These are phyloP conservation scores for Habrosyne pyritoides DNA, from an alignment of 2,888 invertebrate species.

Conservation along the genomic window DNA sequence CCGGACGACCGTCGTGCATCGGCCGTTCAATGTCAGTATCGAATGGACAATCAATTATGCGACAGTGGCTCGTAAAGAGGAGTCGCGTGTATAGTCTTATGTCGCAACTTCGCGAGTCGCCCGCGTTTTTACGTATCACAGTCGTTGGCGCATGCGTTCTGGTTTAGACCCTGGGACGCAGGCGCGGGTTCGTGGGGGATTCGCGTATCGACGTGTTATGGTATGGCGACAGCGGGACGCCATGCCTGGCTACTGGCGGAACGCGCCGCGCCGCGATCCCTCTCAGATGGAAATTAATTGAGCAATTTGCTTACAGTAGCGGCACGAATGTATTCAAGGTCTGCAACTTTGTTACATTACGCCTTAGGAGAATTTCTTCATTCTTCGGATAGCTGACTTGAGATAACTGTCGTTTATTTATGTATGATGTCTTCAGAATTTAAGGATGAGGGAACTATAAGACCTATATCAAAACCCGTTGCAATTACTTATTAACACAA, in stretches of 20 bases:
- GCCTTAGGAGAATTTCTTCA: neutral
- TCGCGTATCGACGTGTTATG: slow-evolving; percentile 56
- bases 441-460: no score
- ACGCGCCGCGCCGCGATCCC: slow-evolving; percentile 28
- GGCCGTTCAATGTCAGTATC: slow-evolving; percentile 79
- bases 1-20: slow-evolving; percentile 63
- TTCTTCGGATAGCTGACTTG: neutral
- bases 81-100: slow-evolving; percentile 46
- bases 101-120: slow-evolving; percentile 58
- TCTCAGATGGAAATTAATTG: slow-evolving; percentile 46
- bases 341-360: slow-evolving; percentile 21
- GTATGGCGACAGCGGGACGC: slow-evolving; percentile 64
- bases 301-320: slow-evolving; percentile 40
- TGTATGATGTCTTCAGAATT: no score
- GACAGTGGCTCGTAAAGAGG: slow-evolving; percentile 69
- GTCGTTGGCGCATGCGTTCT: slow-evolving; percentile 62
- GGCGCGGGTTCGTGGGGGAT: slow-evolving; percentile 47
- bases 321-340: slow-evolving; percentile 41
- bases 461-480: no score
- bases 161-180: slow-evolving; percentile 49
- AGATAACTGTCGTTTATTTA: neutral
- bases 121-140: slow-evolving; percentile 43
- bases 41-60: slow-evolving; percentile 80
- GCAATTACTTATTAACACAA: no score
- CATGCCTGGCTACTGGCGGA: slow-evolving; percentile 40